Evolutionary conservation across 2,888 invertebrate genomes (phyloP).

Genomic region (Morpho achilles): DNA sequence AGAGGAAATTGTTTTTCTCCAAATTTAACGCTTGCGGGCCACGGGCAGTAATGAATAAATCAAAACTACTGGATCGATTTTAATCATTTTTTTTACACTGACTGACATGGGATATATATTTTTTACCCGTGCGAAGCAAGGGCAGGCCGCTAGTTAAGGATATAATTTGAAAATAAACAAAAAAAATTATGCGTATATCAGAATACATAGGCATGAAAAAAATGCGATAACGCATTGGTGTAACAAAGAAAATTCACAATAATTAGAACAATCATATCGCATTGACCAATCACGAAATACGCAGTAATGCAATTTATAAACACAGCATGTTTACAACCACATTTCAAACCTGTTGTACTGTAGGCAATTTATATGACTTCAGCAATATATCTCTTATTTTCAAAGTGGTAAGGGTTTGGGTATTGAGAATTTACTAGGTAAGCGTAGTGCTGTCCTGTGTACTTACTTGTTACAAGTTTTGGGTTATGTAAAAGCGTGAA

Average conservation of each 20-base stretch:
- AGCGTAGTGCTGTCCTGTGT: not conserved
- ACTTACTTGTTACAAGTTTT: conserved; percentile 10
- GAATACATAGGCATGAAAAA: conserved; percentile 12
- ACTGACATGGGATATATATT: too few relatives aligned
- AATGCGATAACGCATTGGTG: conserved; percentile 36
- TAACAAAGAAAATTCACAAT: conserved; percentile 51
- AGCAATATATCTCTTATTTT: conserved; percentile 13
- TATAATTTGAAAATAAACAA: not conserved
- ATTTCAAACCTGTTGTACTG: conserved; percentile 45
- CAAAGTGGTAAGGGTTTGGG: not conserved
- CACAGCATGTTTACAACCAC: conserved; percentile 52
- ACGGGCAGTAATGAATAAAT: too few relatives aligned
- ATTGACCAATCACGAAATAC: conserved; percentile 50
- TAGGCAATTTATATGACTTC: conserved; percentile 11
- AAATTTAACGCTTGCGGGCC: too few relatives aligned
- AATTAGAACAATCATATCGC: conserved; percentile 61
- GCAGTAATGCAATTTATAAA: conserved; percentile 69
- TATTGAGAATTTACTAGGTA: not conserved
- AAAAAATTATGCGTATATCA: not conserved
- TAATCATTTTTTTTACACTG: too few relatives aligned
- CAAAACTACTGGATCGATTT: too few relatives aligned
- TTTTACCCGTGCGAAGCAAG: too few relatives aligned
- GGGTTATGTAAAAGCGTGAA: conserved; percentile 18
- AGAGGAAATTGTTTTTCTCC: too few relatives aligned
- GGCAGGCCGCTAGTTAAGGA: too few relatives aligned